These are phyloP conservation scores for Scomber scombrus DNA, from an alignment of 2,113 vertebrate genomes.

Conservation along the genomic window DNA sequence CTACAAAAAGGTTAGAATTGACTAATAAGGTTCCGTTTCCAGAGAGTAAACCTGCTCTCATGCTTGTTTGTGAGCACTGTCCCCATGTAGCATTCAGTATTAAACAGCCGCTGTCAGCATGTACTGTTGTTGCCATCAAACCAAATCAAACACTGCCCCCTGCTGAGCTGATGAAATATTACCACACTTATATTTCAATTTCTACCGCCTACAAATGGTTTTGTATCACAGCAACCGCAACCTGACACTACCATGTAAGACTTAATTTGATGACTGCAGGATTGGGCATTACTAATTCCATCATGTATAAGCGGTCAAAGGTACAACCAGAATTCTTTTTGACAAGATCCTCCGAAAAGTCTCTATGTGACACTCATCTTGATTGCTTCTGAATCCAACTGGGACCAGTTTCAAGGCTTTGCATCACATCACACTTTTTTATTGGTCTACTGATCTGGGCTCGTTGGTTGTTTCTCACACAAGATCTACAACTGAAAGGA, in stretches of 20 bases:
- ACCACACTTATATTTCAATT: neutral
- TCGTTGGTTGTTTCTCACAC: neutral
- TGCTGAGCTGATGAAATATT: conserved; percentile 45
- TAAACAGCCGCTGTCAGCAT: conserved; percentile 59
- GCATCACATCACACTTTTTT: too few species aligned
- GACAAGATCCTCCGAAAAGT: too few species aligned
- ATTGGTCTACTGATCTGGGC: too few species aligned
- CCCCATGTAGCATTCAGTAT: neutral
- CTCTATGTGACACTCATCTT: too few species aligned
- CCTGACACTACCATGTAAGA: neutral
- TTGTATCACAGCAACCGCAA: neutral
- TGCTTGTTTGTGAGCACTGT: neutral
- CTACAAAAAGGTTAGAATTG: neutral
- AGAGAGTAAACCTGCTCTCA: conserved; percentile 4
- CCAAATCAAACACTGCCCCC: conserved; percentile 73
- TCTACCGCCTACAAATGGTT: neutral
- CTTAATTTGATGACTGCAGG: too few species aligned
- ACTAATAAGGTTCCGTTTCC: neutral
- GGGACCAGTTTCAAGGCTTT: neutral
- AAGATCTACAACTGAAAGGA: neutral
- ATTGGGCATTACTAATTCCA: too few species aligned
- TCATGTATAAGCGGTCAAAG: too few species aligned
- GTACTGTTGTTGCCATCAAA: neutral
- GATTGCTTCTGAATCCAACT: neutral
- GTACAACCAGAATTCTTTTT: too few species aligned